Evolutionary conservation across 2,888 invertebrate species (phyloP), one percentile per base, ranked within the genome.

Genomic region (Mellilla xanthometata): DNA sequence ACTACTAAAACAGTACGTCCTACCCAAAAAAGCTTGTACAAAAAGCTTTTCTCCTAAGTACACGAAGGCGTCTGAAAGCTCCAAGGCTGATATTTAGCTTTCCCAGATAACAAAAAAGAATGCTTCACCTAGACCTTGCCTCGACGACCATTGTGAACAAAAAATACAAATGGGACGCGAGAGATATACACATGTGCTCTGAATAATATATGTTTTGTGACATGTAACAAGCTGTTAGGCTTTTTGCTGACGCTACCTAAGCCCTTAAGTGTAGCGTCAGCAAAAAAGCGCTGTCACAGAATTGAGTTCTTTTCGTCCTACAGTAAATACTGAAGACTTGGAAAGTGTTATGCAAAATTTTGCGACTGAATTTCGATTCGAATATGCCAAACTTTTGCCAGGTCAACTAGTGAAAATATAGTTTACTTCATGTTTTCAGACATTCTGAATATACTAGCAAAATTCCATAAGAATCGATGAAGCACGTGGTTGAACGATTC

Each of bases 121-220:
- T 40, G 35, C 35, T 40, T 24, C 39, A 39, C 39, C 39, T 35
- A 46, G 45, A 39, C 45, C 45, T 39, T 39, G 30, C 30, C 34
- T 30, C 45, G 22, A 9, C 44, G 32, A 8, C 15, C 15, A 34
- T 39, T 39, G 30, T 40, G 29, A 12, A 38, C 44, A 44, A 45
- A 34, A 45, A 39, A 32, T 33, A 24, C 28, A 23, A 7, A 10
- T 11, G 11, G 8, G 28, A 27, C 27, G 13, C 19, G 11, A 38
- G 39, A 31, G n/a, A n/a, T 30, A 23, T 24, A 24, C 24, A 8
- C 4, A 8, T 2, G 8, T 24, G 8, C 24, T n/a, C n/a, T 19
- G 11, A 22, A 27, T 15, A 34, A 27, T 36, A 36, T 27, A 28
- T 28, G 2, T n/a, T n/a, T n/a, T 35, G 4, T 15, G 13, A 6